A percentile compares a stretch with the other conserved stretches of the same genome.
Evolutionary conservation across 2,888 invertebrate genomes (phyloP).

Genomic region (Xestia sexstrigata): DNA sequence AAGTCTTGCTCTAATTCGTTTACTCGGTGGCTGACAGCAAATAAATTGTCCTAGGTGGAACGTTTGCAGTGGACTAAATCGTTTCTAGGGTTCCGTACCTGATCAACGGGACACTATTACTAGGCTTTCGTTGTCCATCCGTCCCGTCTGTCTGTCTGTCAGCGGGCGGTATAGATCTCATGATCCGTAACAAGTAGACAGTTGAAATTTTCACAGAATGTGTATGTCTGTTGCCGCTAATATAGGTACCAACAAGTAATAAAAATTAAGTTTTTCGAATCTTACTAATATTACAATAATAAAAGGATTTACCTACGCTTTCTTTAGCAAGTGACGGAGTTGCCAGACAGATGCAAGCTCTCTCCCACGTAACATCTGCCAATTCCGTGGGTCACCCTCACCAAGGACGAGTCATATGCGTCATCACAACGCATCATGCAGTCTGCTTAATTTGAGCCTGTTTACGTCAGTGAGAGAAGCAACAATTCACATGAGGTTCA

Average conservation of each 20-base stretch:
- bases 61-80: background rate
- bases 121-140: no score
- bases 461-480: background rate
- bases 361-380: background rate
- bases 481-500: background rate
- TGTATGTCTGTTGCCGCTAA: no score
- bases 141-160: no score
- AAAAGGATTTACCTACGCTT: background rate
- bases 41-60: background rate
- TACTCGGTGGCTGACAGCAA: background rate
- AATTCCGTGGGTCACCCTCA: background rate
- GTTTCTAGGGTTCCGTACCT: background rate
- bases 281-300: no score
- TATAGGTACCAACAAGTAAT: no score
- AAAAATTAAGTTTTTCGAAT: no score
- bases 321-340: background rate
- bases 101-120: no score
- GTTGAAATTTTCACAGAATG: no score
- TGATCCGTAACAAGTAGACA: no score
- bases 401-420: background rate
- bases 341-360: background rate
- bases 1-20: background rate
- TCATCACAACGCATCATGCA: background rate
- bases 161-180: no score
- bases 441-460: background rate